Conservation (phyloP, 1,140 invertebrate genomes). For the Drosophila oshimai region DNA sequence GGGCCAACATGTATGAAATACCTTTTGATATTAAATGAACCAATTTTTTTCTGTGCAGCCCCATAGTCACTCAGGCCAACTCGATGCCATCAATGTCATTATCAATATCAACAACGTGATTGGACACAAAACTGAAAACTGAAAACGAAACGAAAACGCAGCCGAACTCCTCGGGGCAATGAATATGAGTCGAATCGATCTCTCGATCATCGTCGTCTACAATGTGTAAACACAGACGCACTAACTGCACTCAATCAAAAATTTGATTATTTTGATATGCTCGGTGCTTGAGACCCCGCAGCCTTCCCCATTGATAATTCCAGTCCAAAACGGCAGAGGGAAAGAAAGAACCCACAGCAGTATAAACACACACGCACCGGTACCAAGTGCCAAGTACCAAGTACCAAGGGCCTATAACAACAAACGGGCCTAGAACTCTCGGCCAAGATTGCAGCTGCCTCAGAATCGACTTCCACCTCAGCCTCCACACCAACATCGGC, state of each 20-base stretch:
- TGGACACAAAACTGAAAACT: slow-evolving; percentile 59
- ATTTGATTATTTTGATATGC: slow-evolving; percentile 80
- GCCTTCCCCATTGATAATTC: slow-evolving; percentile 59
- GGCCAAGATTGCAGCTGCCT: slow-evolving; percentile 35
- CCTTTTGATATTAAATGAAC: background rate
- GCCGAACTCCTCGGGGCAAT: slow-evolving; percentile 39
- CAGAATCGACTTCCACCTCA: background rate
- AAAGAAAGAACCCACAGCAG: slow-evolving; percentile 18
- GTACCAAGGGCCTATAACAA: slow-evolving; percentile 65
- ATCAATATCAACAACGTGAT: slow-evolving; percentile 82
- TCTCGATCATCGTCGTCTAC: slow-evolving; percentile 8
- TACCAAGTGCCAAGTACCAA: slow-evolving; percentile 41
- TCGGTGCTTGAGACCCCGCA: slow-evolving; percentile 61
- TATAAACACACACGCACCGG: slow-evolving; percentile 50
- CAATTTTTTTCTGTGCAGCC: slow-evolving; percentile 12
- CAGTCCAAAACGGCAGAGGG: slow-evolving; percentile 3
- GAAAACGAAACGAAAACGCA: slow-evolving; percentile 43
- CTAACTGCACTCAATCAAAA: slow-evolving; percentile 81
- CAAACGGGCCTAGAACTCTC: slow-evolving; percentile 33
- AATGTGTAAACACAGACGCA: slow-evolving; percentile 73
- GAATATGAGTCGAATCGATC: slow-evolving; percentile 20
- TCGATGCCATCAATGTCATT: slow-evolving; percentile 81
- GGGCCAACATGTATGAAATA: background rate
- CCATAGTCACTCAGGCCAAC: slow-evolving; percentile 72
- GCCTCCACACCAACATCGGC: background rate